A percentile compares a stretch with the other conserved stretches of the same genome.
These are phyloP conservation scores for Yasuhikotakia modesta DNA, from an alignment of 2,797 vertebrate species.

Conservation along the genomic window DNA sequence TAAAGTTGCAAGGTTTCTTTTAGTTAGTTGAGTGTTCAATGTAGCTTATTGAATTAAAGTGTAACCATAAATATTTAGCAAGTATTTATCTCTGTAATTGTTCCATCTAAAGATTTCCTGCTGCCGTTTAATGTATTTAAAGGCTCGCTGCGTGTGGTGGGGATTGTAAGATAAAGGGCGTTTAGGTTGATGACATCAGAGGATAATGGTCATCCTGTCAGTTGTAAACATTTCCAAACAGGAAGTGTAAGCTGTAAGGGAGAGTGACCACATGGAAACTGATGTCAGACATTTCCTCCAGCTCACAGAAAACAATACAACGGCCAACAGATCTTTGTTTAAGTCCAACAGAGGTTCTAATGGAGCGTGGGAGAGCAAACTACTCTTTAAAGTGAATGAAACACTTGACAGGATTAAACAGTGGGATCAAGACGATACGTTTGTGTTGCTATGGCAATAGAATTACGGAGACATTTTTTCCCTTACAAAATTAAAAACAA, in stretches of 20 bases:
- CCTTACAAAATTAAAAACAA: not conserved
- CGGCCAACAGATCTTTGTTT: not conserved
- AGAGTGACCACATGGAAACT: conserved; percentile 38
- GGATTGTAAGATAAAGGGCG: conserved; percentile 18
- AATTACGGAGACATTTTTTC: not conserved
- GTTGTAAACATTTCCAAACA: conserved; percentile 55
- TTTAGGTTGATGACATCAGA: conserved; percentile 34
- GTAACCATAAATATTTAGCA: not conserved
- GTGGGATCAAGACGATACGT: not conserved
- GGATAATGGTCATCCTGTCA: conserved; percentile 26
- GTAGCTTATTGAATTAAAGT: no score
- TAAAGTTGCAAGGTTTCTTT: no score
- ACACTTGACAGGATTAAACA: not conserved
- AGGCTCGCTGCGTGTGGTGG: conserved; percentile 3
- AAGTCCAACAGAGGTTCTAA: not conserved
- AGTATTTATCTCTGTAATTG: not conserved
- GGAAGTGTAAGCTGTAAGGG: conserved; percentile 49
- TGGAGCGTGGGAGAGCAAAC: conserved; percentile 8
- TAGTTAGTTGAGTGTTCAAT: no score
- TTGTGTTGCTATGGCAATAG: not conserved
- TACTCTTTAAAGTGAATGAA: not conserved
- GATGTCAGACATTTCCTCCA: conserved; percentile 62
- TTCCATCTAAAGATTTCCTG: conserved; percentile 2
- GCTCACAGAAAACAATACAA: conserved; percentile 53
- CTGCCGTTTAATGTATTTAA: not conserved